Evolutionary conservation across 2,888 invertebrate species (phyloP), one percentile per base, ranked within the genome.

Genomic region (Yponomeuta evonymella): DNA sequence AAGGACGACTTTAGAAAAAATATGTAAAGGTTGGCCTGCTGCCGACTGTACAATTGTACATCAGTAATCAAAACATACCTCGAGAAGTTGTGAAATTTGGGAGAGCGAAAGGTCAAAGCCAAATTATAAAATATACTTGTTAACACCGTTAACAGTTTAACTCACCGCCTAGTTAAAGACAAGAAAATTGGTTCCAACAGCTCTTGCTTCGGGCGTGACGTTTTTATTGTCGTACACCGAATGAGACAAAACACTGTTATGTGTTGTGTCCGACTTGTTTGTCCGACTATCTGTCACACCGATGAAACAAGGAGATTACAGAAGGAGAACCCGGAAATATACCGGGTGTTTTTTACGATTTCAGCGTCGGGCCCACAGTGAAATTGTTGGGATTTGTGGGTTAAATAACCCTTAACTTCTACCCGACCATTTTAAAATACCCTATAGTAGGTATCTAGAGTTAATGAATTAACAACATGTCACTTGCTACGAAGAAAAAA

Each of bases 191-290:
- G 15, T 58, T 51, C 51, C 15, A 51, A 15, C 51, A 58, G 3
- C 51, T 58, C 12, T 58, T 58, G 51, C 51, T 58, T 15, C 15
- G 51, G 51, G 51, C 67, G 66, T 9, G 15, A 67, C 67, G 33
- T 8, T 36, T 67, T 67, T 36, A 67, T 36, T 67, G n/a, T 67
- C 43, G 9, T 9, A 43, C n/a, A 67, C 36, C 6, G n/a, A 67
- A 11, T 36, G 36, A n/a, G 67, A 67, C 67, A 43, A n/a, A 67
- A 67, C 15, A 58, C 36, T 43, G 33, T 66, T 33, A 67, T 43
- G 67, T 67, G 67, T 67, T 67, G 72, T 72, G 71, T 73, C 66
- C 33, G 69, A 51, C 65, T 72, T 73, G 73, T 71, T 71, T 72
- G 73, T 70, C 64, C 69, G 72, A 72, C 72, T 71, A 72, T 73